Evolutionary conservation across 2,888 invertebrate species (phyloP), one percentile per base, ranked within the genome.

Genomic region (Lordiphosa fenestrarum): DNA sequence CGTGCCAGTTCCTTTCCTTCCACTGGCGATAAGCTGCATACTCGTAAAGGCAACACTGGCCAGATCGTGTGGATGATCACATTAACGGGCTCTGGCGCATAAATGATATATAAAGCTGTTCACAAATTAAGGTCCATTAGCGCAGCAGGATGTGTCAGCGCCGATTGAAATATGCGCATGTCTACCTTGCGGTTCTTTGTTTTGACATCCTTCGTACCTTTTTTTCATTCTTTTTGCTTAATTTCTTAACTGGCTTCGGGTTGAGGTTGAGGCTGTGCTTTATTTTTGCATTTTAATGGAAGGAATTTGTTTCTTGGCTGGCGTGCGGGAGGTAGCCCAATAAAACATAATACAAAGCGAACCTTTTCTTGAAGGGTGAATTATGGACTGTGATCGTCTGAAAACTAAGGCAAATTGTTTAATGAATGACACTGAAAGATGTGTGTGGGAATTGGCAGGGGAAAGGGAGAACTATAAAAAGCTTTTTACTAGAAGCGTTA

Each of bases 51-150:
- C 47, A 51, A 40, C 41, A 12, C 50, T 44, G 12, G 42, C 38
- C 39, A 47, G 66, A 84, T 80, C 80, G 84, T 80, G 85, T 80
- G 83, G 83, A 84, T 75, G 80, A 81, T 84, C 85, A 83, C 80
- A 81, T 81, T 82, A 81, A 81, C 85, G 80, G 76, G 85, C 73
- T 63, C 63, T 58, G 69, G 66, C 72, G 66, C 70, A 81, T 30
- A 30, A 30, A 30, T 85, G 85, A 85, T 82, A 85, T 82, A 85
- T 82, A 83, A 83, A 83, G 71, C 85, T 80, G 85, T 82, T 84
- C 85, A 76, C 84, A 85, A 86, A 86, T 87, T 86, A 86, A 74
- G 83, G 83, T 87, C 86, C 86, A 86, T 86, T 86, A 87, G 78
- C 87, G 71, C 86, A 81, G 86, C 85, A 83, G 86, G 86, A 86